A percentile compares a stretch with the other conserved stretches of the same genome.
phyloP scores from a whole-genome alignment of 2,113 vertebrate genomes.

The Apodemus speciosus region DNA sequence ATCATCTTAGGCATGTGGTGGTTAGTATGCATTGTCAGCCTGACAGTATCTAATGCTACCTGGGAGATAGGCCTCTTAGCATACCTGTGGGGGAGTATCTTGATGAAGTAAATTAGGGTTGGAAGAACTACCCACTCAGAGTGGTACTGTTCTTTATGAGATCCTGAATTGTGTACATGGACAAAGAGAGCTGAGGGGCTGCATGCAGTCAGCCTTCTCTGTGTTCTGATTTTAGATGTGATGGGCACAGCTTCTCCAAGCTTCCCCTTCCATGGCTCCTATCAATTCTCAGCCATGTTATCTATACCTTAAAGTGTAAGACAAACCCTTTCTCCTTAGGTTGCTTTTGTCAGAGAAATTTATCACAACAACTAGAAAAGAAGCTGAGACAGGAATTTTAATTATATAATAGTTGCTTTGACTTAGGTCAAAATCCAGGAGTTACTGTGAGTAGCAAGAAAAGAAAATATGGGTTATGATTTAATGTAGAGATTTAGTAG shows the following conservation, averaged over 20 bases:
- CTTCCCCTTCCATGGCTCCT: background rate
- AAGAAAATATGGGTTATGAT: background rate
- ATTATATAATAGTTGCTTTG: slow-evolving; percentile 38
- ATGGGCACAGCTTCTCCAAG: background rate
- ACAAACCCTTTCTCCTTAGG: background rate
- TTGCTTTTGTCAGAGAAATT: background rate
- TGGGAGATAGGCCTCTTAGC: background rate
- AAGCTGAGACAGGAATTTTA: too few species aligned
- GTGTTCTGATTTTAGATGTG: background rate
- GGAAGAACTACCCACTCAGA: background rate
- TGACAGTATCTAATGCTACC: background rate
- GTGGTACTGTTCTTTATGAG: background rate
- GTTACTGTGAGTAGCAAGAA: accelerated
- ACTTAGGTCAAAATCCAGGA: background rate
- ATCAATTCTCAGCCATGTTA: too few species aligned
- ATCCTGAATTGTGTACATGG: background rate
- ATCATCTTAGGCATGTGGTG: background rate
- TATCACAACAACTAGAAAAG: background rate
- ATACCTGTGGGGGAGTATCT: too few species aligned
- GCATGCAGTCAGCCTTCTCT: background rate
- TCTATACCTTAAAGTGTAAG: background rate
- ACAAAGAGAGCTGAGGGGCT: background rate
- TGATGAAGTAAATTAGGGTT: too few species aligned
- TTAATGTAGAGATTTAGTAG: background rate
- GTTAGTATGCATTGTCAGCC: background rate